These are phyloP conservation scores for Acanthiza pusilla DNA, from an alignment of 2,797 vertebrate species.

Conservation along the genomic window DNA sequence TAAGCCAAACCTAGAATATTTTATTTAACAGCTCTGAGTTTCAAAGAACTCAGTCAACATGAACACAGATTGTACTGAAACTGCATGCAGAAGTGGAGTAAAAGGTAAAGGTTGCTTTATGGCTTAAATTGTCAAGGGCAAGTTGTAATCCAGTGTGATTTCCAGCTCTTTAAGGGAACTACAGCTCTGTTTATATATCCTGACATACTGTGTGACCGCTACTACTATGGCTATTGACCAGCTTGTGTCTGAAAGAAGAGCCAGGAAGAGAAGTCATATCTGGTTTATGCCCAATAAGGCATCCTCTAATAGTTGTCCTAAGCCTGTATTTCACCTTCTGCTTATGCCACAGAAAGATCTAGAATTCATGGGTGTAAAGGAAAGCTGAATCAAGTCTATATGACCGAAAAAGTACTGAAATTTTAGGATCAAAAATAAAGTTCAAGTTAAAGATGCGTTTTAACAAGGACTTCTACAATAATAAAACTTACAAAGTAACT, in stretches of 20 bases:
- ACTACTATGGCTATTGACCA: neutral
- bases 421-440: neutral
- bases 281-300: neutral
- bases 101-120: neutral
- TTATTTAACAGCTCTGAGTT: neutral
- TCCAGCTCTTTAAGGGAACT: neutral
- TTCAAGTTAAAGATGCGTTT: neutral
- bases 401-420: neutral
- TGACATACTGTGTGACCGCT: neutral
- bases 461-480: neutral
- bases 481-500: neutral
- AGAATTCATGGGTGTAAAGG: neutral
- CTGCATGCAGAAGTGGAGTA: neutral
- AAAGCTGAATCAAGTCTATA: neutral
- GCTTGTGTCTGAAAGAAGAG: neutral
- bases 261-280: neutral
- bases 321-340: neutral
- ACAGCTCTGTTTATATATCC: neutral
- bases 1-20: neutral
- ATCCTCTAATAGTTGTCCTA: neutral
- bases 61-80: neutral
- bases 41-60: neutral
- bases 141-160: neutral
- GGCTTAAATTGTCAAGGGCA: neutral
- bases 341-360: neutral